Conservation (phyloP, 2,888 invertebrate species). For the Odontocerum albicorne region DNA sequence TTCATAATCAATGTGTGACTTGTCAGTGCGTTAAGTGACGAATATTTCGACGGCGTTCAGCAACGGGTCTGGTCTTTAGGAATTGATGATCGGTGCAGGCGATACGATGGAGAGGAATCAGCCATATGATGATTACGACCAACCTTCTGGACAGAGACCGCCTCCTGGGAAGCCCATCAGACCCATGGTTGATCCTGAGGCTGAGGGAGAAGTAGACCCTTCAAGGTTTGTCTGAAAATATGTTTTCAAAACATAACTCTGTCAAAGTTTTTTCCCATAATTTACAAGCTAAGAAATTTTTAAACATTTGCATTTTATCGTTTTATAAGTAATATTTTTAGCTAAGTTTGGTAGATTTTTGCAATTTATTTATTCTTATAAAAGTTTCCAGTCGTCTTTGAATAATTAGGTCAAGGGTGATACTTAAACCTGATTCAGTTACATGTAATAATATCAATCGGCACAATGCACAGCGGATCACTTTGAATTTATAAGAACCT, state of each 20-base stretch:
- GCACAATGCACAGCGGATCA: no score
- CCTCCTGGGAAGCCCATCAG: constrained; percentile 47
- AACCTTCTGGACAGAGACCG: no score
- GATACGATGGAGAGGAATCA: background rate
- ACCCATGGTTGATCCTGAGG: constrained; percentile 82
- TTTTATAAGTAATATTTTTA: background rate
- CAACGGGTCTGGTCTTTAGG: background rate
- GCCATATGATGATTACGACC: no score
- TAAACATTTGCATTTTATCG: background rate
- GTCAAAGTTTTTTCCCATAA: background rate
- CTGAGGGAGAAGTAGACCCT: constrained; percentile 84
- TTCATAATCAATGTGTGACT: no score
- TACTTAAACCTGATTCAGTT: no score
- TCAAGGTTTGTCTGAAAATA: constrained; percentile 61
- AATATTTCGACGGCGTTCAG: background rate
- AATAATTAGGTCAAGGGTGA: no score
- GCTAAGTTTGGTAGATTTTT: no score
- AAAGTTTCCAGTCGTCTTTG: no score
- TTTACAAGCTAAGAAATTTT: background rate
- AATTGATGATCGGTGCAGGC: background rate
- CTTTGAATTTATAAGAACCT: no score
- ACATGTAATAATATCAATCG: no score
- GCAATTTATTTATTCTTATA: no score
- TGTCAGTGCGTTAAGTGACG: background rate
- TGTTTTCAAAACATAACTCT: background rate